Conservation (phyloP, 2,888 invertebrate genomes). For the Acanthosepion pharaonis region DNA sequence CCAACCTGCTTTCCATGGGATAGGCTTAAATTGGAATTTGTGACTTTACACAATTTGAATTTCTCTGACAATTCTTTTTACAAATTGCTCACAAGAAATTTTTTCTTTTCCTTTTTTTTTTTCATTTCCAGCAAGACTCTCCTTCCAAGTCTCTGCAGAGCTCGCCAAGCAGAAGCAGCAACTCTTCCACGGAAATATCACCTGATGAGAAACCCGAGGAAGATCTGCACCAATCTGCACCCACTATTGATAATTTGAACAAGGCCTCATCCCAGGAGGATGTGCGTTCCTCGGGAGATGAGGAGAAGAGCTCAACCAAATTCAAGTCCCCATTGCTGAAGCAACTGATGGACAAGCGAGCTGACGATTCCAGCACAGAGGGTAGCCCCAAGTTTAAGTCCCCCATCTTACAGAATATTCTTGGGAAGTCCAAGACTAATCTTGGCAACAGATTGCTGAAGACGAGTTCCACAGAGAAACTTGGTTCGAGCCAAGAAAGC, state of each 20-base stretch:
- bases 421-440: constrained; percentile 65
- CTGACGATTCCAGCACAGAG: constrained; percentile 55
- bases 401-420: constrained; percentile 68
- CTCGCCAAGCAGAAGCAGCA: constrained; percentile 62
- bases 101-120: not conserved
- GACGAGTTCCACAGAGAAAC: constrained; percentile 39
- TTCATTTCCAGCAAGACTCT: constrained; percentile 55
- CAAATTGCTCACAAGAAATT: not conserved
- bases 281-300: constrained; percentile 34
- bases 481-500: constrained; percentile 37
- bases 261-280: constrained; percentile 43
- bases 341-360: constrained; percentile 65
- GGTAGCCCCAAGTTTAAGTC: constrained; percentile 69
- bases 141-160: constrained; percentile 58
- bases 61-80: not conserved
- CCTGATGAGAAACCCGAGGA: constrained; percentile 54
- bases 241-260: constrained; percentile 48
- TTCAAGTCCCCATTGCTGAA: constrained; percentile 71
- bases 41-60: not conserved
- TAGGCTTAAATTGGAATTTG: too few relatives aligned
- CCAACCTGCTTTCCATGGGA: too few relatives aligned
- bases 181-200: constrained; percentile 54
- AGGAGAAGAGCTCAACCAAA: constrained; percentile 55
- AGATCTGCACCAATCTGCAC: constrained; percentile 24
- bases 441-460: constrained; percentile 41